phyloP scores from a whole-genome alignment of 1,140 invertebrate genomes.

The Micrasema minimum region DNA sequence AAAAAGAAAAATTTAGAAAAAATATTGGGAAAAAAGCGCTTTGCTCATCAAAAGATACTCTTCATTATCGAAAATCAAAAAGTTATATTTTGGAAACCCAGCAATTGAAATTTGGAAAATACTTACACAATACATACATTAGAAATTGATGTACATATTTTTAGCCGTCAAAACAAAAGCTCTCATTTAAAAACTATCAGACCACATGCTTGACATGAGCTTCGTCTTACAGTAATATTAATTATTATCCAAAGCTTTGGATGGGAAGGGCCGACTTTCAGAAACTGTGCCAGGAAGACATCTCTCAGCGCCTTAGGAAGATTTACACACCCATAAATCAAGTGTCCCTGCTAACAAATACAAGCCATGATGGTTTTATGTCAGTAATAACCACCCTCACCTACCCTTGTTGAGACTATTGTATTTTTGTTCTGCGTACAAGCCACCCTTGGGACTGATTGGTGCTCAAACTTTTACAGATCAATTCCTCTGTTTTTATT shows the following conservation, averaged over 20 bases:
- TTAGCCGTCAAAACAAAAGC: too few relatives aligned
- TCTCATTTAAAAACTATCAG: not conserved
- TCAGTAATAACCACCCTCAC: conserved; percentile 6
- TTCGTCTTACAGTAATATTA: conserved; percentile 16
- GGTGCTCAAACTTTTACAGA: conserved; percentile 1
- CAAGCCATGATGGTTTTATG: conserved; percentile 49
- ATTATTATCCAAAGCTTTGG: not conserved
- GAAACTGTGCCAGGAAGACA: not conserved
- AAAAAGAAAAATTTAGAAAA: too few relatives aligned
- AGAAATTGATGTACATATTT: too few relatives aligned
- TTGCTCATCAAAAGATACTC: too few relatives aligned
- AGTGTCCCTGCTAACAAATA: conserved; percentile 18
- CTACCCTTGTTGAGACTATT: conserved; percentile 26
- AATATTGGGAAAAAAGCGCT: too few relatives aligned
- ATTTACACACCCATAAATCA: conserved; percentile 24
- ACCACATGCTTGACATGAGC: conserved; percentile 22
- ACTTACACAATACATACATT: too few relatives aligned
- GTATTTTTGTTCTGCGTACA: conserved; percentile 46
- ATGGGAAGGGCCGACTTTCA: not conserved
- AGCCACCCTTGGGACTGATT: conserved; percentile 24
- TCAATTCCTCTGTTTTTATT: not conserved
- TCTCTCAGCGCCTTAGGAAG: conserved; percentile 14
- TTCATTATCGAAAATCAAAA: too few relatives aligned
- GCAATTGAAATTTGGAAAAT: too few relatives aligned
- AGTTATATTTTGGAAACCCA: too few relatives aligned